Evolutionary conservation across 2,888 invertebrate species (phyloP).

Genomic region (Antheraea assamensis): DNA sequence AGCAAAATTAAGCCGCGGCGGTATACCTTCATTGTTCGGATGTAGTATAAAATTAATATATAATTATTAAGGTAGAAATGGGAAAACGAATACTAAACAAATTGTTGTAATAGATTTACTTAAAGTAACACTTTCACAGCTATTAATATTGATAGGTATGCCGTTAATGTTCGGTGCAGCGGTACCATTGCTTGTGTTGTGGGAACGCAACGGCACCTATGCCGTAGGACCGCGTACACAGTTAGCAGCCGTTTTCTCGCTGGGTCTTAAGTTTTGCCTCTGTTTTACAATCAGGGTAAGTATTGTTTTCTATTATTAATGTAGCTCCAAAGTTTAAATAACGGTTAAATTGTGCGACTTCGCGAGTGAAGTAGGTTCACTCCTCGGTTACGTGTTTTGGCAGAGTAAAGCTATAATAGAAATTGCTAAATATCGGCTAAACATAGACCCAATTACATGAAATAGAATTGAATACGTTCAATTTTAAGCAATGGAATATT

Average conservation of each 20-base stretch:
- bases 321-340: background rate
- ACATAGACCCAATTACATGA: no score
- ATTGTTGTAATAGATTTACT: background rate
- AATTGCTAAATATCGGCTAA: no score
- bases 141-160: constrained; percentile 53
- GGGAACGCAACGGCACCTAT: constrained; percentile 56
- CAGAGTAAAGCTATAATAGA: no score
- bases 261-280: constrained; percentile 68
- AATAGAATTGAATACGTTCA: no score
- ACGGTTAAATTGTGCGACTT: background rate
- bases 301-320: constrained; percentile 21
- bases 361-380: background rate
- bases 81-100: no score
- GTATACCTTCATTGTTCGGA: no score
- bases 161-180: constrained; percentile 67
- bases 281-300: constrained; percentile 71
- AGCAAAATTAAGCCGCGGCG: no score
- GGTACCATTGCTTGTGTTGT: constrained; percentile 64
- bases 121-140: background rate
- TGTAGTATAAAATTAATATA: no score
- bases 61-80: no score
- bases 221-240: constrained; percentile 64
- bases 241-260: constrained; percentile 67
- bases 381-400: no score
- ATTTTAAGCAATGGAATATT: no score